These are phyloP conservation scores for Cylloceria caligata DNA, from an alignment of 2,888 invertebrate species.

Conservation along the genomic window DNA sequence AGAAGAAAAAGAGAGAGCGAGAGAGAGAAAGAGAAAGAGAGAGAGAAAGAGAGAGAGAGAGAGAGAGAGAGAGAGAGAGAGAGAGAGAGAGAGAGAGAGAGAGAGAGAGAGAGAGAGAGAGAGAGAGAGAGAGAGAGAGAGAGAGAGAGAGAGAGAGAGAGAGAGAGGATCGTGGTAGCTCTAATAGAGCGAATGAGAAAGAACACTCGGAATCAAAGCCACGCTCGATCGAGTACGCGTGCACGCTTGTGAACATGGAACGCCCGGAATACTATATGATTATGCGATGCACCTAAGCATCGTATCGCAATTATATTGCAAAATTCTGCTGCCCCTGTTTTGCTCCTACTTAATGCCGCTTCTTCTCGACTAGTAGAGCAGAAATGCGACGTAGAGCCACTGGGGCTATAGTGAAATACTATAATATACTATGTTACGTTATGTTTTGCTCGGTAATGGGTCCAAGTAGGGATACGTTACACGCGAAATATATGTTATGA, in stretches of 20 bases:
- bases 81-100: not conserved
- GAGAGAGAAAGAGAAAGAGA: not conserved
- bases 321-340: conserved; percentile 49
- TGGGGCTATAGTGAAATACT: conserved; percentile 30
- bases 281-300: conserved; percentile 11
- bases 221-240: conserved; percentile 22
- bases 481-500: conserved; percentile 36
- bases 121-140: not conserved
- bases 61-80: conserved; percentile 13
- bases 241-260: conserved; percentile 46
- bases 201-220: conserved; percentile 37
- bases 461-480: conserved; percentile 40
- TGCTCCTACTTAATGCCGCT: conserved; percentile 14
- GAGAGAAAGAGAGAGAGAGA: not conserved
- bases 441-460: conserved; percentile 53
- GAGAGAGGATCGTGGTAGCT: not conserved
- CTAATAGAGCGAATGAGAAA: conserved; percentile 30
- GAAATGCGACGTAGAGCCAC: conserved; percentile 34
- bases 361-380: conserved; percentile 15
- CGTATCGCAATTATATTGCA: conserved; percentile 56
- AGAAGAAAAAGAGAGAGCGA: not conserved
- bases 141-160: not conserved
- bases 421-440: conserved; percentile 56
- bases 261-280: conserved; percentile 39
- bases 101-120: not conserved